Conservation (phyloP, 1,140 invertebrate genomes). For the Paralvinella palmiformis region DNA sequence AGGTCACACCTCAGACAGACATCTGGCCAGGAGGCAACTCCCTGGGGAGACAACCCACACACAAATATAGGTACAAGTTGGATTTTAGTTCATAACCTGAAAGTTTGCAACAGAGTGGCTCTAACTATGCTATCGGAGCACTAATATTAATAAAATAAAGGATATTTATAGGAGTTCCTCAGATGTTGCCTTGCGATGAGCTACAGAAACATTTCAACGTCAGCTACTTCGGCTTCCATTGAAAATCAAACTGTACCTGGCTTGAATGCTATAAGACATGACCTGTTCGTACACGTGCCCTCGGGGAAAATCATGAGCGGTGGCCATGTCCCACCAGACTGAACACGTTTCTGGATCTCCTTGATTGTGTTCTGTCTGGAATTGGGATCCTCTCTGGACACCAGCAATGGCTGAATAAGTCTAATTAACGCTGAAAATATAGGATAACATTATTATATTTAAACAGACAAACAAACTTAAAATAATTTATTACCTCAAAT, state of each 20-base stretch:
- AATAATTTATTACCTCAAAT: background rate
- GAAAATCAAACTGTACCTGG: constrained; percentile 46
- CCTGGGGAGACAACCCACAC: no score
- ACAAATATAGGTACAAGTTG: no score
- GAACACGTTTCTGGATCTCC: constrained; percentile 79
- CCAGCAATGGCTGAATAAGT: constrained; percentile 90
- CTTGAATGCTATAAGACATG: constrained; percentile 91
- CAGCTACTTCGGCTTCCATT: no score
- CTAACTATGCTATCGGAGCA: no score
- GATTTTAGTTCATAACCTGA: no score
- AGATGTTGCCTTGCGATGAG: no score
- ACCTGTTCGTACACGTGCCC: constrained; percentile 90
- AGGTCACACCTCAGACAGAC: no score
- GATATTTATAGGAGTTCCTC: no score
- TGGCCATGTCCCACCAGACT: constrained; percentile 81
- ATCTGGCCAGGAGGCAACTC: no score
- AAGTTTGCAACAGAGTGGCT: no score
- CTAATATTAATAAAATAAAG: no score
- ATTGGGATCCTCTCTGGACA: constrained; percentile 84
- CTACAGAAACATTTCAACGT: no score
- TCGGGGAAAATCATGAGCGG: constrained; percentile 93
- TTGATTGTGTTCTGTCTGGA: constrained; percentile 84
- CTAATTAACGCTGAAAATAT: constrained; percentile 71
- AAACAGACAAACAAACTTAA: background rate
- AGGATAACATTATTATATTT: constrained; percentile 5